Evolutionary conservation across 2,888 invertebrate species (phyloP), one percentile per base, ranked within the genome.

Genomic region (Theodoxus fluviatilis): DNA sequence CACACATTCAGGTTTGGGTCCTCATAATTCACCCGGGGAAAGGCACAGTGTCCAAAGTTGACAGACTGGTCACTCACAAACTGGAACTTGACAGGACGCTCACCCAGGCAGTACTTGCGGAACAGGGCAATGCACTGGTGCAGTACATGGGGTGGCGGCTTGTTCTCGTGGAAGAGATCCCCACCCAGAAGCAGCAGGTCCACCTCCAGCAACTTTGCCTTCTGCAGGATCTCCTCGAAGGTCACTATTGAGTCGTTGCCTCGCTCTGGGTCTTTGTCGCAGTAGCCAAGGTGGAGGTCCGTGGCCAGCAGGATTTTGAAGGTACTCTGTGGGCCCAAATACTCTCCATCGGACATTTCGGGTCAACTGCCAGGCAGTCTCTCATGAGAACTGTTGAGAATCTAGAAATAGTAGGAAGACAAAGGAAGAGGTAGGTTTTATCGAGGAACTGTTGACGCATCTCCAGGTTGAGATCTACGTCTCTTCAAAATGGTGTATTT

Each of bases 141-240:
- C 81, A 96, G 87, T 65, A 93, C 90, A 80, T 90, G 91, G 43
- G 94, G 92, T 0, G 94, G 92, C 0, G 99, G 99, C 83, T 93
- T 94, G 70, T 95, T 93, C 73, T 96, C 94, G 85, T 99, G 97
- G 86, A 98, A 99, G 69, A 99, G 90, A 89, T 99, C 99, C 2
- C 99, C 99, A 15, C 96, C 98, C 1, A 97, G 90, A 28, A 98
- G 89, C 70, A 98, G 90, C 83, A 97, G 91, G 87, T 98, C 97
- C 49, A 85, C 86, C 55, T 84, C 80, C 69, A 85, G 74, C 57
- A 92, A 89, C 7, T 90, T 90, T 0, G 94, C 98, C 76, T 93
- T 89, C 76, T 93, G 90, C 12, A 99, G 88, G 74, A 98, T 94
- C 90, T 99, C 98, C 88, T 98, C 96, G 85, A 99, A 98, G 0